Conservation (phyloP, 1,140 invertebrate species). For the Megathymus violae region DNA sequence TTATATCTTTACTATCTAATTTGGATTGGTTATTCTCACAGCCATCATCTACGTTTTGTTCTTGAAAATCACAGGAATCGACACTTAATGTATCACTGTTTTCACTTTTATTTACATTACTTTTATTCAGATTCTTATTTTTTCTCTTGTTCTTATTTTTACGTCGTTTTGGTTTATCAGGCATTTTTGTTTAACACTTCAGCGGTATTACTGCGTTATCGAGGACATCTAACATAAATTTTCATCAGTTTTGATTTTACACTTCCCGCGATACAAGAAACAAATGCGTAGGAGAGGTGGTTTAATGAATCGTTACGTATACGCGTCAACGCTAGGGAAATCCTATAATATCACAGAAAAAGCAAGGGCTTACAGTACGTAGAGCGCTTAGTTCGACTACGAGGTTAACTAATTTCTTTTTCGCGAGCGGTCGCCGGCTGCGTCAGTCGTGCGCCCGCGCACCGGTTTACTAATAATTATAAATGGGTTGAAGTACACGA, state of each 20-base stretch:
- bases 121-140: conserved; percentile 60
- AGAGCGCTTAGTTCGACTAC: conserved; percentile 42
- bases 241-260: conserved; percentile 49
- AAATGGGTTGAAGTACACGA: conserved; percentile 80
- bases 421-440: conserved; percentile 65
- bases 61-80: conserved; percentile 33
- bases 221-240: conserved; percentile 56
- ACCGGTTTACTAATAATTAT: conserved; percentile 83
- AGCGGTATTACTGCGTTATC: conserved; percentile 69
- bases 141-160: conserved; percentile 79
- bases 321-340: conserved; percentile 50
- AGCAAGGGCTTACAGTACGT: conserved; percentile 49
- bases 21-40: conserved; percentile 21
- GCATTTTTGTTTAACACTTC: conserved; percentile 65
- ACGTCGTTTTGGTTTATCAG: conserved; percentile 71
- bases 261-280: conserved; percentile 56
- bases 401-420: conserved; percentile 63
- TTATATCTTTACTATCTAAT: conserved; percentile 8
- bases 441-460: conserved; percentile 74
- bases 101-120: conserved; percentile 42
- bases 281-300: conserved; percentile 61
- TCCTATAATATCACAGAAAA: conserved; percentile 44
- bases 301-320: conserved; percentile 40
- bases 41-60: conserved; percentile 19
- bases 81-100: conserved; percentile 13